Evolutionary conservation across 2,113 vertebrate genomes (phyloP).

Genomic region (Poeciliopsis retropinna): DNA sequence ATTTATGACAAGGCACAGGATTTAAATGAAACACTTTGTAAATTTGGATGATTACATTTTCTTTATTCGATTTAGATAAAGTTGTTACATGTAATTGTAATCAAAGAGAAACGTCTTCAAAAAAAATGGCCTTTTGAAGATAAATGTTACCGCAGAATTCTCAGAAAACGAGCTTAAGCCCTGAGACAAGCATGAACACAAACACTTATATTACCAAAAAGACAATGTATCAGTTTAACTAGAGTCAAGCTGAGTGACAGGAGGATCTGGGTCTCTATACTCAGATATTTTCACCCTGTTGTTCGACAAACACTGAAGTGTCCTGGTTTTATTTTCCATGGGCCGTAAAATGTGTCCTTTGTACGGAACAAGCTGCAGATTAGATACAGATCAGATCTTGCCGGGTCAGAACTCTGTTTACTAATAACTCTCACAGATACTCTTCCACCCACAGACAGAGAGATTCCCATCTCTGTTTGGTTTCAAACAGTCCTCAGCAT

Average conservation of each 20-base stretch:
- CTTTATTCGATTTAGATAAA: neutral
- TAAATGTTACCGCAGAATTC: neutral
- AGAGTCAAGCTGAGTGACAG: neutral
- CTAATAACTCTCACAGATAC: slow-evolving; percentile 48
- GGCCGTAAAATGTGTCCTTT: slow-evolving; percentile 60
- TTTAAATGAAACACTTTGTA: neutral
- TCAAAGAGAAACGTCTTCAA: neutral
- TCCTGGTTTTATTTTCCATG: slow-evolving; percentile 31
- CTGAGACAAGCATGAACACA: neutral
- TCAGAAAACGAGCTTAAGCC: neutral
- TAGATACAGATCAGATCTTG: slow-evolving; percentile 48
- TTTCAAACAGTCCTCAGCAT: slow-evolving; percentile 22
- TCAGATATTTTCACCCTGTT: slow-evolving; percentile 12
- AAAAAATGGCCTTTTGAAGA: neutral
- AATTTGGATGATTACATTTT: neutral
- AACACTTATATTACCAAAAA: neutral
- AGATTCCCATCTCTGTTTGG: neutral
- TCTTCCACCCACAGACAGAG: neutral
- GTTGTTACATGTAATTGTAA: too few relatives aligned
- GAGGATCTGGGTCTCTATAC: slow-evolving; percentile 3
- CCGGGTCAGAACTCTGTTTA: slow-evolving; percentile 50
- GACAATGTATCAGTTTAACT: neutral
- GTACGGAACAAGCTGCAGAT: slow-evolving; percentile 65
- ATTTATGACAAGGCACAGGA: neutral
- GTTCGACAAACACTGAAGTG: slow-evolving; percentile 18